Conservation (phyloP, 2,888 invertebrate genomes). For the Lycaena phlaeas region DNA sequence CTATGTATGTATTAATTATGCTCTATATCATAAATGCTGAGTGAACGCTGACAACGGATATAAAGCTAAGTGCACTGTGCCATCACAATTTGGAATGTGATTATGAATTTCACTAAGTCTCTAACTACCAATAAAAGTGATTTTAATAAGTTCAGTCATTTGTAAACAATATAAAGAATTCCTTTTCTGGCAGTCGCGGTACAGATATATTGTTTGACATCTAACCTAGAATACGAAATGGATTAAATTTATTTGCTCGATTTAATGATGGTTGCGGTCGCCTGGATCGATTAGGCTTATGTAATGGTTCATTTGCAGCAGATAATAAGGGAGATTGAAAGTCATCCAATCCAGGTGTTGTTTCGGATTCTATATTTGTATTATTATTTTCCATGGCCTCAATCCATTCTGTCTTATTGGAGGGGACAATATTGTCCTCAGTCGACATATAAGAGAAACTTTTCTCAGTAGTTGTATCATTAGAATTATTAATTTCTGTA, state of each 20-base stretch:
- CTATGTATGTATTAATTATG: conserved; percentile 13
- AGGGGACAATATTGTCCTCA: conserved; percentile 10
- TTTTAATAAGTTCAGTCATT: conserved; percentile 36
- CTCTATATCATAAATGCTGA: conserved; percentile 13
- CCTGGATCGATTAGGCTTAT: conserved; percentile 50
- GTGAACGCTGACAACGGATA: conserved; percentile 19
- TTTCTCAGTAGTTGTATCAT: neutral
- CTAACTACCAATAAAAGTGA: conserved; percentile 24
- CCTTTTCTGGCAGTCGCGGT: conserved; percentile 36
- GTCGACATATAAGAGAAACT: conserved; percentile 5
- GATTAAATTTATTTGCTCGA: conserved; percentile 56
- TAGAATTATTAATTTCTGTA: neutral
- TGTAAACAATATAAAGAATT: conserved; percentile 23
- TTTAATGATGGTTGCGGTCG: conserved; percentile 46
- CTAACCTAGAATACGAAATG: conserved; percentile 65
- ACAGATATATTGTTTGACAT: conserved; percentile 14
- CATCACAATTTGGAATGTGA: conserved; percentile 43
- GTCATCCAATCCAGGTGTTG: conserved; percentile 40
- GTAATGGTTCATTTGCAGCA: conserved; percentile 54
- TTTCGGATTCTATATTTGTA: conserved; percentile 18
- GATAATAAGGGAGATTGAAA: conserved; percentile 60
- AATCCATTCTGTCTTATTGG: conserved; percentile 15
- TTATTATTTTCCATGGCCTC: conserved; percentile 22
- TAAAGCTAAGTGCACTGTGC: conserved; percentile 59
- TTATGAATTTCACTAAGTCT: conserved; percentile 35